A percentile compares a stretch with the other conserved stretches of the same genome.
Conservation (phyloP, 2,888 invertebrate species). For the Yponomeuta malinellus region DNA sequence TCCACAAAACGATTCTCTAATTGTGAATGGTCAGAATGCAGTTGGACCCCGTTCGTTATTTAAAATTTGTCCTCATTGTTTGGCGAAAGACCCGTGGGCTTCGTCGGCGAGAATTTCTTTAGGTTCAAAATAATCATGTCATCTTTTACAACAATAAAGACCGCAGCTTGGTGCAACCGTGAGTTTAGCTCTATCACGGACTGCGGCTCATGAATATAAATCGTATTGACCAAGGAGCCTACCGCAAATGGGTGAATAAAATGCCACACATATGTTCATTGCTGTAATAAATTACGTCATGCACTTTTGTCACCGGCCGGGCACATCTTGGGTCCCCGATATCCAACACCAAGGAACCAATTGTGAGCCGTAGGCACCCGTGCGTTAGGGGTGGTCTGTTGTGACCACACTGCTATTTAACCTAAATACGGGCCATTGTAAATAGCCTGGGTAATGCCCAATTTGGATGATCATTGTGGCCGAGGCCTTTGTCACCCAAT, state of each 20-base stretch:
- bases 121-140: background rate
- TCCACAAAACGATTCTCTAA: constrained; percentile 48
- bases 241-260: constrained; percentile 11
- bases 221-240: background rate
- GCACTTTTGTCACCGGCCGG: constrained; percentile 27
- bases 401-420: constrained; percentile 45
- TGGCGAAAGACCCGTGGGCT: background rate
- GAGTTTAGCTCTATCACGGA: background rate
- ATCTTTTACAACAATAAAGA: background rate
- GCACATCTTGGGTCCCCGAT: constrained; percentile 35
- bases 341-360: constrained; percentile 20
- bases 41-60: constrained; percentile 29
- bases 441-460: constrained; percentile 28
- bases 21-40: constrained; percentile 34
- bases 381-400: constrained; percentile 61
- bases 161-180: background rate
- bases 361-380: constrained; percentile 32
- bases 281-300: constrained; percentile 39
- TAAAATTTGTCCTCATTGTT: constrained; percentile 35
- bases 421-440: constrained; percentile 52
- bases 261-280: constrained; percentile 17
- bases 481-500: constrained; percentile 43
- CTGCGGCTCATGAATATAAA: background rate
- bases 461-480: constrained; percentile 41
- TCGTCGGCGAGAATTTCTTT: background rate